Evolutionary conservation across 1,140 invertebrate genomes (phyloP).

Genomic region (Ceratoteleas bidentatus): DNA sequence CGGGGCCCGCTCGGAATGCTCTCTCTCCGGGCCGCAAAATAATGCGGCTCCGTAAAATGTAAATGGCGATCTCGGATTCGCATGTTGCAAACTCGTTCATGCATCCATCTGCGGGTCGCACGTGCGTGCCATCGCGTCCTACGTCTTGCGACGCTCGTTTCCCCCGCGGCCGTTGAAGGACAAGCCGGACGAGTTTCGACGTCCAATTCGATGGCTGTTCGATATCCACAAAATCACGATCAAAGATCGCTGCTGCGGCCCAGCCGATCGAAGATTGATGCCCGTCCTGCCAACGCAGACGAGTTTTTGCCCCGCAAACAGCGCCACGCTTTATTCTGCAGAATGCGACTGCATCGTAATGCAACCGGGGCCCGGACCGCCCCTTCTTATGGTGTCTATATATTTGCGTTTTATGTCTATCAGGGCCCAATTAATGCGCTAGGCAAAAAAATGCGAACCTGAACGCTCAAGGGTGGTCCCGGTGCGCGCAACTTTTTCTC

Average conservation of each 20-base stretch:
- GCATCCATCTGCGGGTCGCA: slow-evolving; percentile 53
- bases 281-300: slow-evolving; percentile 62
- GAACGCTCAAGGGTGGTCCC: slow-evolving; percentile 57
- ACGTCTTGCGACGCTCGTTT: slow-evolving; percentile 51
- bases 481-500: not conserved
- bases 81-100: slow-evolving; percentile 63
- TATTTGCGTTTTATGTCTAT: slow-evolving; percentile 69
- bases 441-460: slow-evolving; percentile 49
- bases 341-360: slow-evolving; percentile 64
- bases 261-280: slow-evolving; percentile 64
- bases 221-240: slow-evolving; percentile 67
- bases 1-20: slow-evolving; percentile 19
- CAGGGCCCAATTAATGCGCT: slow-evolving; percentile 59
- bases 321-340: slow-evolving; percentile 61
- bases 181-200: slow-evolving; percentile 60
- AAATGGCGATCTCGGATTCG: slow-evolving; percentile 61
- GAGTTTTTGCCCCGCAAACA: slow-evolving; percentile 60
- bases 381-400: slow-evolving; percentile 63
- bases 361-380: slow-evolving; percentile 48
- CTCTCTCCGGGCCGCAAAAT: slow-evolving; percentile 39
- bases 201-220: slow-evolving; percentile 65
- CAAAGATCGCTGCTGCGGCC: slow-evolving; percentile 51
- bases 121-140: slow-evolving; percentile 67
- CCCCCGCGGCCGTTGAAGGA: slow-evolving; percentile 51
- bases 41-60: slow-evolving; percentile 63